Base-by-base conservation (phyloP, 2,888 invertebrate genomes). In the Parapristionchus giblindavisi region DNA sequence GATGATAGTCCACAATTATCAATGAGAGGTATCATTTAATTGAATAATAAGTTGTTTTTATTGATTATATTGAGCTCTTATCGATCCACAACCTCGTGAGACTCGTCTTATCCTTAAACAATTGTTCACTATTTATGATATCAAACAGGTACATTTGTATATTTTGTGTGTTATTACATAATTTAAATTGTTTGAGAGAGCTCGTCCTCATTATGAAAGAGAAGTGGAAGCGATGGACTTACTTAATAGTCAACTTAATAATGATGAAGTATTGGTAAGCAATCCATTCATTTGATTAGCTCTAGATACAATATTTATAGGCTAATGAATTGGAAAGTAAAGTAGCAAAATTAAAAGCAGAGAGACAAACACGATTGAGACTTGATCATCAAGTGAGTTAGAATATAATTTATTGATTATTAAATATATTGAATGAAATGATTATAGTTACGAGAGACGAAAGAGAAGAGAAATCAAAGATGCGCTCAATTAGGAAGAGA, bases 81-180 rank as follows among this genome's bases (percentile, higher is more conserved):
- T 63, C 24, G 63, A 63, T 40, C 63, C 63, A 40, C 38, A 63
- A 34, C 63, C 63, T 24, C 63, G 63, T 2, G 63, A 63, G 40
- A 63, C 63, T 2, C 14, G n/a, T 11, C 0, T 8, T 8, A 40
- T 34, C 40, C 38, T 63, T 40, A 24, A 2, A 1, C 63, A 63
- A 34, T 40, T 63, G 11, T 14, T 40, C 34, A 40, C 38, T 2
- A 63, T 63, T 11, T 27, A 14, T 2, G 27, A 38, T 14, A 29
- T 63, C 27, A 63, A 63, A 29, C 40, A 63, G 63, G 63, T 63
- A 17, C 1, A n/a, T 29, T 4, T 29, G 17, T 29, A 32, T 58
- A 3, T 36, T 32, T n/a, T n/a, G n/a, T n/a, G n/a, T n/a, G n/a
- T n/a, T n/a, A n/a, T n/a, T n/a, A n/a, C n/a, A n/a, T n/a, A n/a